A percentile compares a stretch with the other conserved stretches of the same genome.
Conservation (phyloP, 1,140 invertebrate species). For the Orius laevigatus region DNA sequence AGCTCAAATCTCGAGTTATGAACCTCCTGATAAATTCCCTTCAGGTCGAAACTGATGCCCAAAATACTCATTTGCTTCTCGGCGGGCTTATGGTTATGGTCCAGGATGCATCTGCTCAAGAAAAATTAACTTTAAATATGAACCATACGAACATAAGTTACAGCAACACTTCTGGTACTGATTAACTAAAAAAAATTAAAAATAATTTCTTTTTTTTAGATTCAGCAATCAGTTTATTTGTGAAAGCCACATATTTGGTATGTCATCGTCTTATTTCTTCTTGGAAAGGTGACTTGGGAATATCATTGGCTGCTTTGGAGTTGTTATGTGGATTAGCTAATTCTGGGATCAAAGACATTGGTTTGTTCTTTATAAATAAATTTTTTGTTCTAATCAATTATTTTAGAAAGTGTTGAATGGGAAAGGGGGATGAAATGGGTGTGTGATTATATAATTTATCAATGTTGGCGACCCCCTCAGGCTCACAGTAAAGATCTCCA, state of each 20-base stretch:
- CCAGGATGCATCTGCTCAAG: slow-evolving; percentile 52
- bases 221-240: slow-evolving; percentile 72
- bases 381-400: not conserved
- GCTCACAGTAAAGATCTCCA: slow-evolving; percentile 95
- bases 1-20: slow-evolving; percentile 64
- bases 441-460: slow-evolving; percentile 90
- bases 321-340: slow-evolving; percentile 75
- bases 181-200: too few relatives aligned
- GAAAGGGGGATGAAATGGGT: slow-evolving; percentile 85
- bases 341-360: slow-evolving; percentile 67
- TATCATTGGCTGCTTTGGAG: slow-evolving; percentile 84
- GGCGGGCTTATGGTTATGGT: slow-evolving; percentile 63
- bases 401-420: slow-evolving; percentile 14
- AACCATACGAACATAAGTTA: not conserved
- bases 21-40: slow-evolving; percentile 74
- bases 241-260: slow-evolving; percentile 79
- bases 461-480: slow-evolving; percentile 87
- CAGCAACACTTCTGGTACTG: too few relatives aligned
- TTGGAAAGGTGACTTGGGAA: slow-evolving; percentile 91
- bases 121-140: not conserved
- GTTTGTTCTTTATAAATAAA: slow-evolving; percentile 30
- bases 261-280: slow-evolving; percentile 87
- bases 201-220: slow-evolving; percentile 37
- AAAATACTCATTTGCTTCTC: slow-evolving; percentile 79
- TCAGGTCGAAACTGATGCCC: slow-evolving; percentile 68